These are phyloP conservation scores for Eulemur rubriventer DNA, from an alignment of 2,797 vertebrate genomes.

Conservation along the genomic window DNA sequence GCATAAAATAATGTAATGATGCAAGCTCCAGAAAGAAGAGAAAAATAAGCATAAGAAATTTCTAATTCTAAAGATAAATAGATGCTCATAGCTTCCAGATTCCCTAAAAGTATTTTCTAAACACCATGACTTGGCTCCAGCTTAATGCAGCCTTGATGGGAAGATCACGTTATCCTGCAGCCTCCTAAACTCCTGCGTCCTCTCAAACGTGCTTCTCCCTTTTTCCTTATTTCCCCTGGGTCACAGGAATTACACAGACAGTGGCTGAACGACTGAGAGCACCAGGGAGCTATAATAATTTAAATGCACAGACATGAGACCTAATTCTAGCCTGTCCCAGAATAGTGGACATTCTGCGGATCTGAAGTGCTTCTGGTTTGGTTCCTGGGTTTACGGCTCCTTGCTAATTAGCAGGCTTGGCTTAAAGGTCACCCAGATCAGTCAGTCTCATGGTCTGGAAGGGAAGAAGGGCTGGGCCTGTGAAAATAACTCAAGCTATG, in stretches of 20 bases:
- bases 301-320: neutral
- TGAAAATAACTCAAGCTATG: neutral
- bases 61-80: conserved; percentile 28
- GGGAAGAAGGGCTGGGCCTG: neutral
- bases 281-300: neutral
- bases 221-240: neutral
- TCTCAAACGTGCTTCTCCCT: neutral
- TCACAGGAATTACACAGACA: neutral
- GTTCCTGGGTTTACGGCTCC: neutral
- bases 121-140: neutral
- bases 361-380: neutral
- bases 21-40: neutral
- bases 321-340: conserved; percentile 32
- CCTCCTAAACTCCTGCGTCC: neutral
- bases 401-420: neutral
- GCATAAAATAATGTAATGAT: neutral
- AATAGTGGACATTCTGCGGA: neutral
- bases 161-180: neutral
- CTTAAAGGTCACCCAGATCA: conserved; percentile 25
- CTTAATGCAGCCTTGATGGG: neutral
- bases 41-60: neutral
- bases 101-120: neutral
- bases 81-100: neutral
- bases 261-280: neutral
- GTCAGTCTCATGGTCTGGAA: neutral